A percentile compares a stretch with the other conserved stretches of the same genome.
phyloP scores from a whole-genome alignment of 1,140 invertebrate genomes.

The Sogatella furcifera region DNA sequence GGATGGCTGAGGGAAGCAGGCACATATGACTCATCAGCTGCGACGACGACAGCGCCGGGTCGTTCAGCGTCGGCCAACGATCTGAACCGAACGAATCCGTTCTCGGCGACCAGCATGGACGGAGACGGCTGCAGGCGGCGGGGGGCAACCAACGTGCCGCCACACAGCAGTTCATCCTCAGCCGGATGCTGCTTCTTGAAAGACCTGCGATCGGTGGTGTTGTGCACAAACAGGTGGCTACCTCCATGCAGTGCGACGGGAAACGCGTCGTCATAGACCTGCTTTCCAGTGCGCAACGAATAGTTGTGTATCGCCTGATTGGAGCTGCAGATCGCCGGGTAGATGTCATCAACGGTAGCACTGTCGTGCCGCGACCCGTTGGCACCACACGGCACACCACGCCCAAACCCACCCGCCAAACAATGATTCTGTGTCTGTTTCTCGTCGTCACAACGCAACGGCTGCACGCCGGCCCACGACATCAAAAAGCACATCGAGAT shows the following conservation, averaged over 20 bases:
- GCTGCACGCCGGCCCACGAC: slow-evolving; percentile 58
- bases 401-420: slow-evolving; percentile 40
- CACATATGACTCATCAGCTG: slow-evolving; percentile 15
- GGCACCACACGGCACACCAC: slow-evolving; percentile 50
- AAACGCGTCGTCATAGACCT: slow-evolving; percentile 57
- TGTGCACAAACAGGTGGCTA: slow-evolving; percentile 22
- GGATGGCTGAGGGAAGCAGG: slow-evolving; percentile 14
- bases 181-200: slow-evolving; percentile 30
- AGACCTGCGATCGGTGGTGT: slow-evolving; percentile 30
- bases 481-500: slow-evolving; percentile 69
- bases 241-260: slow-evolving; percentile 38
- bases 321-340: slow-evolving; percentile 72
- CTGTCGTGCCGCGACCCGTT: slow-evolving; percentile 20
- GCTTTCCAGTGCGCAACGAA: slow-evolving; percentile 61
- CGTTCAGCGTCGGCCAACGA: slow-evolving; percentile 41
- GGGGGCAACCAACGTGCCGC: slow-evolving; percentile 18
- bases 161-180: slow-evolving; percentile 26
- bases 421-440: slow-evolving; percentile 32
- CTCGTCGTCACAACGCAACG: slow-evolving; percentile 32
- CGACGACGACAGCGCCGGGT: neutral
- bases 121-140: slow-evolving; percentile 26
- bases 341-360: slow-evolving; percentile 40
- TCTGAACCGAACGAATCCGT: slow-evolving; percentile 72
- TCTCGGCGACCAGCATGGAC: slow-evolving; percentile 72
- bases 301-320: slow-evolving; percentile 77